Percentiles rank a stretch among this genome's conserved stretches.
phyloP scores from a whole-genome alignment of 2,888 invertebrate species.

The Catonia carolina region DNA sequence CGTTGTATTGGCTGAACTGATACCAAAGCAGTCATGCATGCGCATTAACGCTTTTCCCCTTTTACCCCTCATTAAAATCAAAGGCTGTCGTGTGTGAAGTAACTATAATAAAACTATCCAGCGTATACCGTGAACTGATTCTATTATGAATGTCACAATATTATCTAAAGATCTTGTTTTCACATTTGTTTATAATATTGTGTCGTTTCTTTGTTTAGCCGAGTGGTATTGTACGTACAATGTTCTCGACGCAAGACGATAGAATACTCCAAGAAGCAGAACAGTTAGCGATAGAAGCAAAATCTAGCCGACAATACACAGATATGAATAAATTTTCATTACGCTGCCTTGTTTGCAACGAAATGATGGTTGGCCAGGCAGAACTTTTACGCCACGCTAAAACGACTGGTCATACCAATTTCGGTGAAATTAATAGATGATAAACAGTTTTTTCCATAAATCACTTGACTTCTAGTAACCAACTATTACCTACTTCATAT shows the following conservation, averaged over 20 bases:
- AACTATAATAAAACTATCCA: no score
- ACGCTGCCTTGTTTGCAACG: constrained; percentile 74
- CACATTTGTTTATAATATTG: no score
- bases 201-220: constrained; percentile 44
- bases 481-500: no score
- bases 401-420: constrained; percentile 72
- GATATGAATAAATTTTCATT: constrained; percentile 82
- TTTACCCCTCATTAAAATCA: no score
- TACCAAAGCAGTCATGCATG: no score
- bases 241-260: constrained; percentile 70
- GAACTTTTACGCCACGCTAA: constrained; percentile 83
- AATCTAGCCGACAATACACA: constrained; percentile 82
- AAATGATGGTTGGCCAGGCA: constrained; percentile 66
- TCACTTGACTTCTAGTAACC: no score
- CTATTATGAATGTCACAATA: no score
- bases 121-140: no score
- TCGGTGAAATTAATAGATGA: constrained; percentile 57
- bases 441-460: not conserved
- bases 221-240: constrained; percentile 64
- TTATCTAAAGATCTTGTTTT: no score
- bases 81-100: no score
- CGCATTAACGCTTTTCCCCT: no score
- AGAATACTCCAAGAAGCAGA: constrained; percentile 70
- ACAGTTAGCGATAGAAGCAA: constrained; percentile 79
- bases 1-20: no score